Base-by-base conservation (phyloP, 2,797 vertebrate species). In the Merluccius polli region DNA sequence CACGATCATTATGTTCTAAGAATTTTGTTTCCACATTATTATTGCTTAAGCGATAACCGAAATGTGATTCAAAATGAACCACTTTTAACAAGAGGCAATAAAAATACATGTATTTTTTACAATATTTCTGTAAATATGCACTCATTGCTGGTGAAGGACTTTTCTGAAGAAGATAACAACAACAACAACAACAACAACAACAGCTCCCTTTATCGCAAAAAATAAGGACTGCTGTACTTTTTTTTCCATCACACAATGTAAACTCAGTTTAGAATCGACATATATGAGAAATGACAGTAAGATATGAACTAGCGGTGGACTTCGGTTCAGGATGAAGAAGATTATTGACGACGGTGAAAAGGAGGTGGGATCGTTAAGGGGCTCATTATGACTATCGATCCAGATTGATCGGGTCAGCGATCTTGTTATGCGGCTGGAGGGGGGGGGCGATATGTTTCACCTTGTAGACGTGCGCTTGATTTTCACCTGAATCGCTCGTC, bases 391-490 rank as follows among this genome's bases (percentile, higher is more conserved):
- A 30, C 74, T 82, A 90, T 87, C 77, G 85, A 87, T 84, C 81
- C 70, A 84, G 85, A 91, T 91, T 78, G 79, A 91, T 88, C 79
- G 33, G 72, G 68, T 82, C 81, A 71, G 87, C 81, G 74, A 73
- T 41, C 75, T 69, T 81, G 75, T 85, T 83, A 80, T 85, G 82
- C 81, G 80, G 72, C 78, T 77, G 29, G 8, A 12, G 27, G 76
- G 85, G 78, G 32, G 32, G 11, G 65, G 71, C 44, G 48, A 78
- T 73, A 76, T 32, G 65, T 72, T 87, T 91, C 83, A 89, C 76
- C 80, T 86, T 83, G 85, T 76, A 72, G 73, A 70, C 76, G 67
- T 70, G 72, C 78, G 79, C 73, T 82, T 83, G 77, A 41, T 63
- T 77, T 33, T 74, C 77, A 27, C 30, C 24, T 32, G 11, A 8